A percentile compares a stretch with the other conserved stretches of the same genome.
phyloP scores from a whole-genome alignment of 2,888 invertebrate species.

The Tipula vernalis region DNA sequence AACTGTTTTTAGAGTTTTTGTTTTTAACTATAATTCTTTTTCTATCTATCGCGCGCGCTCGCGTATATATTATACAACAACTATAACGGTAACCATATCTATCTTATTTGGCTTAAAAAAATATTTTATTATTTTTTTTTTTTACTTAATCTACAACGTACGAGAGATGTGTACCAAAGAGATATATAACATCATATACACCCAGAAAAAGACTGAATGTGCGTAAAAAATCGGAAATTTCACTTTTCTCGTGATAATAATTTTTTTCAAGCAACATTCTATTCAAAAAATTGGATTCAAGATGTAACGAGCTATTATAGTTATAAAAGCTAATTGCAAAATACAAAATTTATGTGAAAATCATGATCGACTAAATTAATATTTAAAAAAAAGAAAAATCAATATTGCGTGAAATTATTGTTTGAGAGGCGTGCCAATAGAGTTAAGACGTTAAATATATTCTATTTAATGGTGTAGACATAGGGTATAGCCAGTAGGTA shows the following conservation, averaged over 20 bases:
- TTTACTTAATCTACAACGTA: background rate
- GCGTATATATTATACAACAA: background rate
- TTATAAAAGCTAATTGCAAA: too few species aligned
- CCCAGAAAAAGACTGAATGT: too few species aligned
- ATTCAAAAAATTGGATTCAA: too few species aligned
- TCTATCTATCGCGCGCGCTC: background rate
- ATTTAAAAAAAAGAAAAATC: background rate
- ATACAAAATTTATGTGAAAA: background rate
- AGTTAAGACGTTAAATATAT: background rate
- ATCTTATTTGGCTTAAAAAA: background rate
- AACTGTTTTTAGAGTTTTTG: background rate
- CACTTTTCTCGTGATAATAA: background rate
- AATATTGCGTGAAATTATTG: background rate
- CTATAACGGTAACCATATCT: slow-evolving; percentile 8
- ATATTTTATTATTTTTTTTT: background rate
- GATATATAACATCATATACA: background rate
- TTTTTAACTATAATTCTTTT: background rate
- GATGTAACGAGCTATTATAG: too few species aligned
- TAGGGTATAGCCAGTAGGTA: background rate
- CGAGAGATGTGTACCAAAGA: background rate
- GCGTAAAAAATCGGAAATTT: background rate
- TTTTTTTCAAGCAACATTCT: background rate
- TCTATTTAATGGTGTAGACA: background rate
- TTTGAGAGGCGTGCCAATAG: background rate
- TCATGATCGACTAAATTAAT: background rate